Conservation (phyloP, 2,113 vertebrate species). For the Apodemus speciosus region DNA sequence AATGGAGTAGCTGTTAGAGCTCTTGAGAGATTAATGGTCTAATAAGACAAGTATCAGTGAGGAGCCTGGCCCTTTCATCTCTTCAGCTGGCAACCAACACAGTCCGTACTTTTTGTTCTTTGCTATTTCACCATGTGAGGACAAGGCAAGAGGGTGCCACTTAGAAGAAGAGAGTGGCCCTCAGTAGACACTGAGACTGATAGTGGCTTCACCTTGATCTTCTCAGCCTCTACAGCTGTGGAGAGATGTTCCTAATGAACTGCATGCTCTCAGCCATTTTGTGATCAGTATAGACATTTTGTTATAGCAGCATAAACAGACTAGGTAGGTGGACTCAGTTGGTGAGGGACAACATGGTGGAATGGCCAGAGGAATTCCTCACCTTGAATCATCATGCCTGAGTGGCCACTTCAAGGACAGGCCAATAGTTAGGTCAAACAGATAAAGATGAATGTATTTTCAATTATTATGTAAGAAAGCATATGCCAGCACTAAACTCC, state of each 20-base stretch:
- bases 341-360: neutral
- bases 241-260: neutral
- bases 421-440: neutral
- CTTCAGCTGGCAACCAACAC: neutral
- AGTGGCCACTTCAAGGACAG: neutral
- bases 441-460: neutral
- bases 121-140: no score
- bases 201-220: neutral
- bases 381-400: neutral
- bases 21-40: neutral
- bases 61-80: neutral
- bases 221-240: neutral
- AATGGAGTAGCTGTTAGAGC: neutral
- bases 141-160: neutral
- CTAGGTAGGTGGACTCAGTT: neutral
- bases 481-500: neutral
- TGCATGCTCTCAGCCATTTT: neutral
- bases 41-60: neutral
- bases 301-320: neutral
- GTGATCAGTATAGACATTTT: neutral
- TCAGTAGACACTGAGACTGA: neutral
- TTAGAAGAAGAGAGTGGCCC: neutral
- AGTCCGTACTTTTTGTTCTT: neutral
- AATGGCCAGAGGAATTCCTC: neutral
- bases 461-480: neutral